Percentiles rank a stretch among this genome's conserved stretches.
phyloP scores from a whole-genome alignment of 2,888 invertebrate species.

The Monopis laevigella region DNA sequence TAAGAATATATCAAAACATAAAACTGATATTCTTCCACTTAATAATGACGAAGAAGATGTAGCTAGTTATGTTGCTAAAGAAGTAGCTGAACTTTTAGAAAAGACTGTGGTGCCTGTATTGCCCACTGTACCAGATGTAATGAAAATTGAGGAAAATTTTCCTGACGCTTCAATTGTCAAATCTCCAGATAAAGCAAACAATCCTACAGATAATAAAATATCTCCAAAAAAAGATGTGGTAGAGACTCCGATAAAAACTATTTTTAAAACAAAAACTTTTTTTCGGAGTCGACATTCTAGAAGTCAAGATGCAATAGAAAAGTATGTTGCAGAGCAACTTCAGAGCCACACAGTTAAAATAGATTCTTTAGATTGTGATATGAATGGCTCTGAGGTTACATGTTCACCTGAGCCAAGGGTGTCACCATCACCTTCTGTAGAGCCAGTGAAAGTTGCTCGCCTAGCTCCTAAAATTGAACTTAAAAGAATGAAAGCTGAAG shows the following conservation, averaged over 20 bases:
- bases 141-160: conserved; percentile 67
- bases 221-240: conserved; percentile 30
- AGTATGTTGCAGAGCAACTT: conserved; percentile 60
- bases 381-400: conserved; percentile 45
- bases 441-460: conserved; percentile 65
- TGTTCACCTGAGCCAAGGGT: conserved; percentile 35
- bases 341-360: conserved; percentile 55
- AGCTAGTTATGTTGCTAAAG: conserved; percentile 58
- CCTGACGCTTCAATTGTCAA: conserved; percentile 60
- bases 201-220: conserved; percentile 16
- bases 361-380: conserved; percentile 46
- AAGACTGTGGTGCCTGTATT: conserved; percentile 68
- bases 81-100: conserved; percentile 70
- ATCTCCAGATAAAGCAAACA: conserved; percentile 48
- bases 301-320: conserved; percentile 63
- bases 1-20: conserved; percentile 47
- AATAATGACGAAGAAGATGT: conserved; percentile 57
- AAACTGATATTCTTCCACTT: conserved; percentile 46
- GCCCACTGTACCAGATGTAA: conserved; percentile 58
- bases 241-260: conserved; percentile 44
- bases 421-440: conserved; percentile 49
- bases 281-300: conserved; percentile 63
- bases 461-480: conserved; percentile 62
- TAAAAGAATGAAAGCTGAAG: conserved; percentile 61
- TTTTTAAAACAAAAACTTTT: conserved; percentile 65